A percentile compares a stretch with the other conserved stretches of the same genome.
phyloP scores from a whole-genome alignment of 2,888 invertebrate species.

The Desoria tigrina region DNA sequence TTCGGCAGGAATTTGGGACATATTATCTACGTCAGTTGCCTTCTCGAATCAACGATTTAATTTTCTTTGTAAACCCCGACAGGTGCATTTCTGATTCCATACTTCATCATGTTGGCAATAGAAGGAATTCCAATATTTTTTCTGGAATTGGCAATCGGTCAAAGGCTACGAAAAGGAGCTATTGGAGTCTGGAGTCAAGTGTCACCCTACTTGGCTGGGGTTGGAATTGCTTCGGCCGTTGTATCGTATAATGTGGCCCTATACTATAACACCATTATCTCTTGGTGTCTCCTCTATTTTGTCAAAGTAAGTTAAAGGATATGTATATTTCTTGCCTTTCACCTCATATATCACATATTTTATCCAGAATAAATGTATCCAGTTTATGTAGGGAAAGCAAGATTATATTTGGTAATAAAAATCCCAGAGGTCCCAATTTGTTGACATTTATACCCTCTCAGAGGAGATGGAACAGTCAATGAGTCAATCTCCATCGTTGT shows the following conservation, averaged over 20 bases:
- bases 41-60: too few species aligned
- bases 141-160: slow-evolving; percentile 91
- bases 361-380: too few species aligned
- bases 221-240: slow-evolving; percentile 90
- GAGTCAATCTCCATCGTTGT: too few species aligned
- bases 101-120: slow-evolving; percentile 89
- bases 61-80: slow-evolving; percentile 3
- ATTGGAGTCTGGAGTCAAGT: slow-evolving; percentile 85
- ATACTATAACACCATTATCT: slow-evolving; percentile 96
- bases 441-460: too few species aligned
- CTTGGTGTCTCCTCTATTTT: slow-evolving; percentile 95
- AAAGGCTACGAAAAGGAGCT: slow-evolving; percentile 86
- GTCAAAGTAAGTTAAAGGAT: slow-evolving; percentile 67
- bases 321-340: too few species aligned
- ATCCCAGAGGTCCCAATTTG: too few species aligned
- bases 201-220: slow-evolving; percentile 68
- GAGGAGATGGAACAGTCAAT: too few species aligned
- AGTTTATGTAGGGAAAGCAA: too few species aligned
- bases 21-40: too few species aligned
- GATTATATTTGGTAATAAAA: too few species aligned
- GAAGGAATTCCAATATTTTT: slow-evolving; percentile 80
- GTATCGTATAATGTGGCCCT: slow-evolving; percentile 95
- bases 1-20: too few species aligned
- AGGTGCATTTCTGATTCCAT: slow-evolving; percentile 93
- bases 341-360: too few species aligned